phyloP scores from a whole-genome alignment of 2,888 invertebrate genomes.

The Herminia tarsipennalis region DNA sequence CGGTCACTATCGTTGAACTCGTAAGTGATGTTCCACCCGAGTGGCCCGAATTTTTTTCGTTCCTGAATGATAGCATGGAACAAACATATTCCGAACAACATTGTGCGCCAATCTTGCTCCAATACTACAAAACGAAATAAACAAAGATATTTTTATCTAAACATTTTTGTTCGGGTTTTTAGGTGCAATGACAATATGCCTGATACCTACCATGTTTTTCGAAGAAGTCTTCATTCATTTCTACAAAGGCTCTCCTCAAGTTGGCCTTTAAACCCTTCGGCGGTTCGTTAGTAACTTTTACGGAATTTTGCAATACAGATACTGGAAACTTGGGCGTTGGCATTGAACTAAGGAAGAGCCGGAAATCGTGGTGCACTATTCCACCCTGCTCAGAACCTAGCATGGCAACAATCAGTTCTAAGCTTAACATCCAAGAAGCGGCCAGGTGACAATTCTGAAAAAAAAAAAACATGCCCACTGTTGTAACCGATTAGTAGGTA shows the following conservation, averaged over 20 bases:
- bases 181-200: too few species aligned
- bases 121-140: conserved; percentile 84
- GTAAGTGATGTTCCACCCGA: conserved; percentile 97
- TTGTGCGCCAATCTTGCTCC: conserved; percentile 89
- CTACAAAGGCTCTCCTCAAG: conserved; percentile 92
- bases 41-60: conserved; percentile 95
- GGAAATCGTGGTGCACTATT: conserved; percentile 89
- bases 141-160: too few species aligned
- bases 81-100: conserved; percentile 94
- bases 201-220: conserved; percentile 92
- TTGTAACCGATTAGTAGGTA: too few species aligned
- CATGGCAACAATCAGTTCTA: conserved; percentile 92
- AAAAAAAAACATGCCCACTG: too few species aligned
- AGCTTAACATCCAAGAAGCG: conserved; percentile 95
- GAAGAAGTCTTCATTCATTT: conserved; percentile 92
- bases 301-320: conserved; percentile 95
- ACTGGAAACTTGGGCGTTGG: conserved; percentile 95
- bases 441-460: conserved; percentile 96
- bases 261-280: conserved; percentile 97
- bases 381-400: conserved; percentile 88
- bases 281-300: conserved; percentile 97
- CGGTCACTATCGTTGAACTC: conserved; percentile 97
- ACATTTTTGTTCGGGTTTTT: too few species aligned
- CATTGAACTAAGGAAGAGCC: conserved; percentile 96
- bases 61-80: conserved; percentile 98